Base-by-base conservation (phyloP, 1,140 invertebrate genomes). In the Lineus longissimus region DNA sequence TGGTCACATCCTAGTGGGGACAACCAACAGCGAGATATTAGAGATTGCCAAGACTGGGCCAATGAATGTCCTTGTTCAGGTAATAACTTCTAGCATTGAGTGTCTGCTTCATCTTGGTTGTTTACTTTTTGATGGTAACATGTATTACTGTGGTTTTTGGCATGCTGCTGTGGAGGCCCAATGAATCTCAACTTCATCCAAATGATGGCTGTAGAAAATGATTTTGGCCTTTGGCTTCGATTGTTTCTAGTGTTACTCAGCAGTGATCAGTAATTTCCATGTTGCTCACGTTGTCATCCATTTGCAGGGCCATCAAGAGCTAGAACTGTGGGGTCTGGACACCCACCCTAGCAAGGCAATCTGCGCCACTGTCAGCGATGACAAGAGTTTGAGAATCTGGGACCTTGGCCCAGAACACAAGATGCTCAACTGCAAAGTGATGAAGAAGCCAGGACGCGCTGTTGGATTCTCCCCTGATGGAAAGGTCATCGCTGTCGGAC, bases 251-350 rank as follows among this genome's bases (percentile, higher is more conserved):
- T n/a, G n/a, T n/a, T n/a, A n/a, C n/a, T n/a, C n/a, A n/a, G n/a
- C n/a, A n/a, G n/a, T n/a, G n/a, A n/a, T n/a, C n/a, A n/a, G n/a
- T n/a, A n/a, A n/a, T n/a, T n/a, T n/a, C n/a, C n/a, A n/a, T n/a
- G n/a, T n/a, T n/a, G n/a, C n/a, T n/a, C n/a, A n/a, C n/a, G n/a
- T n/a, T n/a, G n/a, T n/a, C n/a, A n/a, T n/a, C n/a, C n/a, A n/a
- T n/a, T 45, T 63, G 7, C 51, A 81, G 79, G 80, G 81, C 27
- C 81, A 83, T 63, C 73, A 71, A 63, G 73, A 81, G 56, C 79
- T 78, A 29, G 81, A 83, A 67, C 33, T 83, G 0, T 83, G 81
- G 81, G 81, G 81, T 41, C 59, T 83, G 41, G 72, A 72, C n/a
- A 65, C 70, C 9, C 80, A 83, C 59, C 81, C 81, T 7, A 63